These are phyloP conservation scores for Chamaea fasciata DNA, from an alignment of 2,113 vertebrate species.

Conservation along the genomic window DNA sequence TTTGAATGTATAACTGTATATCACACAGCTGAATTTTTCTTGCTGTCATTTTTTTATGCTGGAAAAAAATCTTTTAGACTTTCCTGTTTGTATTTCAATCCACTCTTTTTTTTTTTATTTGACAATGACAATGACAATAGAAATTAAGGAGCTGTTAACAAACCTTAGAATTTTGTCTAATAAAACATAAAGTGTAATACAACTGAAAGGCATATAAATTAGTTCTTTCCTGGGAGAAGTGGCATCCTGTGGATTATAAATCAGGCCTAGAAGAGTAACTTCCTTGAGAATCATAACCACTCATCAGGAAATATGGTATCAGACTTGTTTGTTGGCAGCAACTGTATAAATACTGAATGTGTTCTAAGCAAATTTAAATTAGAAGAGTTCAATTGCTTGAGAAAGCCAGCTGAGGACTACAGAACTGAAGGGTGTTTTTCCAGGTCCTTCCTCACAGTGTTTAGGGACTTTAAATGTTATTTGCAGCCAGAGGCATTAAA, in stretches of 20 bases:
- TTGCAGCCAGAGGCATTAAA: background rate
- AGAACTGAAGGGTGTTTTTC: background rate
- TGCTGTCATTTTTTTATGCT: background rate
- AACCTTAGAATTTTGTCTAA: background rate
- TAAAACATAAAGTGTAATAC: background rate
- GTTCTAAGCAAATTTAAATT: background rate
- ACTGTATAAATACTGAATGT: background rate
- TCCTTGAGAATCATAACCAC: background rate
- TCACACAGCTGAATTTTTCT: background rate
- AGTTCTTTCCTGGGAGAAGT: background rate
- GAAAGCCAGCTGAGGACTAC: background rate
- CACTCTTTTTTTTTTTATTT: background rate
- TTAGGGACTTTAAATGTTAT: background rate
- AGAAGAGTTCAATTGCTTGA: background rate
- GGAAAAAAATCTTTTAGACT: background rate
- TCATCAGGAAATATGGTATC: fast-evolving
- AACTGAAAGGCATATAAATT: background rate
- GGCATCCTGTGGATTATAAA: background rate
- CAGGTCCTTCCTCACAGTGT: background rate
- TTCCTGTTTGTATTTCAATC: background rate
- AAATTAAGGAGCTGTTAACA: background rate
- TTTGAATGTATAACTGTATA: background rate
- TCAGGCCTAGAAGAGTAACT: background rate
- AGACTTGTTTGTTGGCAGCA: background rate
- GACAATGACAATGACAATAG: background rate